These are phyloP conservation scores for Solenodon paradoxus DNA, from an alignment of 2,113 vertebrate genomes.

Conservation along the genomic window DNA sequence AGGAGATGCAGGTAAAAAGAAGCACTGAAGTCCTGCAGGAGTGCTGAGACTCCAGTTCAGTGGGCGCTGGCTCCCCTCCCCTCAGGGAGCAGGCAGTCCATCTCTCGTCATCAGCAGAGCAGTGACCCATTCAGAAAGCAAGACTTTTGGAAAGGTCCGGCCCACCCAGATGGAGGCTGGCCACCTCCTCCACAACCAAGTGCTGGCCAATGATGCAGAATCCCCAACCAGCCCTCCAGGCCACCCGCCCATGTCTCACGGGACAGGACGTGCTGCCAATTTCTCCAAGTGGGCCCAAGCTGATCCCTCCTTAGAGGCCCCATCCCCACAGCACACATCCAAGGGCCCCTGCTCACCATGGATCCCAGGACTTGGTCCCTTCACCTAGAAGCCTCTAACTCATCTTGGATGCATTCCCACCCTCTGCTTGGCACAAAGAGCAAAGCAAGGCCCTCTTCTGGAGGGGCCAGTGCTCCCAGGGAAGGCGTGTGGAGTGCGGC, in stretches of 20 bases:
- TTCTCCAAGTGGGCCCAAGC: not conserved
- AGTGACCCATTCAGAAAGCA: too few species aligned
- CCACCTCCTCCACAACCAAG: not conserved
- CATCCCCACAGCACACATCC: not conserved
- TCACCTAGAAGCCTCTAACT: not conserved
- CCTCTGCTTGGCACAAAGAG: not conserved
- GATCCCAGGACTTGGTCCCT: not conserved
- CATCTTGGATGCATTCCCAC: not conserved
- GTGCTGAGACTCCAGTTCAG: not conserved
- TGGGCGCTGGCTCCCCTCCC: not conserved
- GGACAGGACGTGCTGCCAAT: too few species aligned
- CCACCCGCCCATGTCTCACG: not conserved
- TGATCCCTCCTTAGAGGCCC: not conserved
- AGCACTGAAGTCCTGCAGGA: not conserved
- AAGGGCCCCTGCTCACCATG: not conserved
- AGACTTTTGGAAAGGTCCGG: not conserved
- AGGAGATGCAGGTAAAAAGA: not conserved
- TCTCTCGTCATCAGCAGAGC: not conserved
- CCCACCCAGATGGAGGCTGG: not conserved
- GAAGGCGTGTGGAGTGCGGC: not conserved
- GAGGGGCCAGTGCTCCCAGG: not conserved
- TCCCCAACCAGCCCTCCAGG: not conserved
- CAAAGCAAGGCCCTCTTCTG: too few species aligned
- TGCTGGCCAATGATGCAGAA: not conserved
- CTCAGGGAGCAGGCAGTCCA: not conserved